Evolutionary conservation across 1,140 invertebrate species (phyloP), one percentile per base, ranked within the genome.

Genomic region (Palaemon carinicauda): DNA sequence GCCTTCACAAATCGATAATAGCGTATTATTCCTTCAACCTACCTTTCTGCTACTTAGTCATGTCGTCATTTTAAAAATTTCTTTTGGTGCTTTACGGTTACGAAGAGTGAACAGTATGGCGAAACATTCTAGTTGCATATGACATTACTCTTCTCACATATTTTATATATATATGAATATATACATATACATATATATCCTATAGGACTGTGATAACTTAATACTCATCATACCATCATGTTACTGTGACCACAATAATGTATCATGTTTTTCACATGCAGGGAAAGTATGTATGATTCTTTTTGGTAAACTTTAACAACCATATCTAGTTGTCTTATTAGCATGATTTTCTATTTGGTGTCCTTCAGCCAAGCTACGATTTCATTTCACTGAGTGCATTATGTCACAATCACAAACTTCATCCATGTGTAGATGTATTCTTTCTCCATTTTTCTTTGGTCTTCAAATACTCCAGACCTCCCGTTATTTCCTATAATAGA

Each of bases 121-220:
- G 17, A 75, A 50, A 50, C 17, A 75, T 50, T 21, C 73, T 75
- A 75, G 73, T 50, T 75, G 73, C 73, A 75, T 50, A 75, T 75
- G 51, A 50, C 41, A 41, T 41, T 41, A 41, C 41, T 41, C 41
- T 41, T 41, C 41, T 41, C 41, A 41, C 41, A 41, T 41, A 41
- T 73, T 73, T 73, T 33, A 41, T 75, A 19, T 75, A 15, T 50
- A 50, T 19, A n/a, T 75, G 50, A 33, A 75, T 75, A 50, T 50
- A 51, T 31, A 75, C 27, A 41, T 15, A 75, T 75, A 50, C n/a
- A 51, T 31, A 75, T 69, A 41, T 15, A 69, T 75, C 73, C 33
- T 75, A 33, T 75, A 75, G 73, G 51, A 50, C 73, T 75, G 73
- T 75, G 73, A 75, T 75, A 75, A 75, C 33, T 51, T 50, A 75